phyloP scores from a whole-genome alignment of 2,113 vertebrate species.

The Paracanthobrama guichenoti region DNA sequence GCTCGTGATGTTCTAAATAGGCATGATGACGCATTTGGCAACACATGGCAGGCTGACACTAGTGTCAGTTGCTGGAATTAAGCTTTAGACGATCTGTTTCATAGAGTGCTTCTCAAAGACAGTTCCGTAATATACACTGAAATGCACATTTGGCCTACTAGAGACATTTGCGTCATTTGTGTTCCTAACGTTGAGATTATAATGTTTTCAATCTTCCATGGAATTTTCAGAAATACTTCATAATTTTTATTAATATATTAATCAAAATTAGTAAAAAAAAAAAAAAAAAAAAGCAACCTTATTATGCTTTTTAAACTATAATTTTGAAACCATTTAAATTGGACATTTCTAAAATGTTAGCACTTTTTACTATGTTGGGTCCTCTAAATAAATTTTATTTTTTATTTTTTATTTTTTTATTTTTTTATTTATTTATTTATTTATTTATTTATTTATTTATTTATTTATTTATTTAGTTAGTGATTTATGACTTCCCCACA shows the following conservation, averaged over 20 bases:
- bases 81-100: not conserved
- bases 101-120: not conserved
- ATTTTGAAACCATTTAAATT: too few species aligned
- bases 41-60: not conserved
- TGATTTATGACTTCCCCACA: not conserved
- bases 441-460: too few species aligned
- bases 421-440: too few species aligned
- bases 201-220: not conserved
- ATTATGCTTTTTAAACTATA: not conserved
- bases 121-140: not conserved
- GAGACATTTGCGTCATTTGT: not conserved
- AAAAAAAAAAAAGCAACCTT: not conserved
- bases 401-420: too few species aligned
- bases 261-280: not conserved
- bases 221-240: not conserved
- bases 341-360: not conserved
- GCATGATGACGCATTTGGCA: conserved; percentile 19
- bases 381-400: not conserved
- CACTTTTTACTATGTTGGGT: not conserved
- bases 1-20: not conserved
- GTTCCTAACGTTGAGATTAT: not conserved
- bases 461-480: too few species aligned
- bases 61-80: not conserved
- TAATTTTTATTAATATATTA: not conserved
- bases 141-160: not conserved